These are phyloP conservation scores for Typhlomys cinereus DNA, from an alignment of 2,113 vertebrate species.

Conservation along the genomic window DNA sequence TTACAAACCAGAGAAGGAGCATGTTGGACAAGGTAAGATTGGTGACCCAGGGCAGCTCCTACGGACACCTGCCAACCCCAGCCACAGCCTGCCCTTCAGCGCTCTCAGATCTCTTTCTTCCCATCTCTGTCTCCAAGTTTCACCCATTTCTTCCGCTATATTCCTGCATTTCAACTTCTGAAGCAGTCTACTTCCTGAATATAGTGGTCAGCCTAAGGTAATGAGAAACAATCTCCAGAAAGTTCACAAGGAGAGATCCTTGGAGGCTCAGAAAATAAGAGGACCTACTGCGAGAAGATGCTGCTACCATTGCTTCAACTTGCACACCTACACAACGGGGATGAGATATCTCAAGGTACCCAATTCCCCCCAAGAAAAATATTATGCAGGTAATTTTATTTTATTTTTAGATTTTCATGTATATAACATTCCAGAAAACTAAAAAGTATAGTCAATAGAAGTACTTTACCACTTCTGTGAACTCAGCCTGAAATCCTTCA, in stretches of 20 bases:
- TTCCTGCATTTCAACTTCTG: not conserved
- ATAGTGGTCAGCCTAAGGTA: not conserved
- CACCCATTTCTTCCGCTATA: not conserved
- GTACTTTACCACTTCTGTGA: not conserved
- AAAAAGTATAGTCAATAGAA: not conserved
- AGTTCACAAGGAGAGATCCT: not conserved
- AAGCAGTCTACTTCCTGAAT: not conserved
- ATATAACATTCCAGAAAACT: not conserved
- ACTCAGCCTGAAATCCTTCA: not conserved
- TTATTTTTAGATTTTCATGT: not conserved
- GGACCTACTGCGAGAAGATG: not conserved
- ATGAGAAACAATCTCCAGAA: not conserved
- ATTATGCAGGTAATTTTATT: not conserved
- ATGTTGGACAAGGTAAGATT: not conserved
- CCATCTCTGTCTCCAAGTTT: too few relatives aligned
- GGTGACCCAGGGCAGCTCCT: not conserved
- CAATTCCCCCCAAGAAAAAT: not conserved
- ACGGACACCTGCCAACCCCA: not conserved
- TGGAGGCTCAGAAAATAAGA: not conserved
- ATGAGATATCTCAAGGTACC: not conserved
- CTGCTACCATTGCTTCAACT: not conserved
- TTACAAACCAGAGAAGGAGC: slow-evolving; percentile 23
- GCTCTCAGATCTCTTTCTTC: too few relatives aligned
- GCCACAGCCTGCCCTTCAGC: accelerated
- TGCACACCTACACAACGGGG: not conserved